These are phyloP conservation scores for Dendronephthya gigantea DNA, from an alignment of 64 coral and sea anemone genomes.

Conservation along the genomic window DNA sequence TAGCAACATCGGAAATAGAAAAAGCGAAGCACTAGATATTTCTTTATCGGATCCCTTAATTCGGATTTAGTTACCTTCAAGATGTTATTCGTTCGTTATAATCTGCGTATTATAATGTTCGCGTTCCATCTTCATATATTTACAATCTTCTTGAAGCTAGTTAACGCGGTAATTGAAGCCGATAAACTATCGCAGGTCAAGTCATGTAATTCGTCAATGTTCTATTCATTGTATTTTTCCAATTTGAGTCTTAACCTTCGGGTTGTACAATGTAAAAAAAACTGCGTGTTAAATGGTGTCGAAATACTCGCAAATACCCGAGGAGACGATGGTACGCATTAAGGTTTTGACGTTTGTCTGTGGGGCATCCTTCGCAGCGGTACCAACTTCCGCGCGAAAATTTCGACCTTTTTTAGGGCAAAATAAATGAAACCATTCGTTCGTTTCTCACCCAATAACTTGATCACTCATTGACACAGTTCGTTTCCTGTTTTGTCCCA, in stretches of 20 bases:
- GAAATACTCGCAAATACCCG: not conserved
- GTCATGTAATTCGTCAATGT: not conserved
- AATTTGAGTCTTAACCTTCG: not conserved
- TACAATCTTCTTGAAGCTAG: not conserved
- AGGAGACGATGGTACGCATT: not conserved
- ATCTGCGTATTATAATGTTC: too few relatives aligned
- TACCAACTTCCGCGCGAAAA: not conserved
- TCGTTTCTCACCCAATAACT: not conserved
- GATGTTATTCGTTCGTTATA: too few relatives aligned
- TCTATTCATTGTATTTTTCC: not conserved
- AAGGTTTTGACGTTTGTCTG: not conserved
- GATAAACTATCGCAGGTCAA: not conserved
- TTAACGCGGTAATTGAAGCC: not conserved
- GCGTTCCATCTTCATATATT: not conserved
- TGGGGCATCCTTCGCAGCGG: not conserved
- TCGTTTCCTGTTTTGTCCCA: not conserved
- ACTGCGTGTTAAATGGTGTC: not conserved
- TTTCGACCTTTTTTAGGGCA: not conserved
- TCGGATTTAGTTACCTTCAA: too few relatives aligned
- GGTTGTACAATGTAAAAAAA: not conserved
- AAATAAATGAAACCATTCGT: not conserved
- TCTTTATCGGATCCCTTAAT: too few relatives aligned
- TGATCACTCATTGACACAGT: not conserved
- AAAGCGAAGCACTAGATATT: too few relatives aligned
- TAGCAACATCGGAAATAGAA: too few relatives aligned